Evolutionary conservation across 2,797 vertebrate genomes (phyloP).

Genomic region (Leptodon cayanensis): DNA sequence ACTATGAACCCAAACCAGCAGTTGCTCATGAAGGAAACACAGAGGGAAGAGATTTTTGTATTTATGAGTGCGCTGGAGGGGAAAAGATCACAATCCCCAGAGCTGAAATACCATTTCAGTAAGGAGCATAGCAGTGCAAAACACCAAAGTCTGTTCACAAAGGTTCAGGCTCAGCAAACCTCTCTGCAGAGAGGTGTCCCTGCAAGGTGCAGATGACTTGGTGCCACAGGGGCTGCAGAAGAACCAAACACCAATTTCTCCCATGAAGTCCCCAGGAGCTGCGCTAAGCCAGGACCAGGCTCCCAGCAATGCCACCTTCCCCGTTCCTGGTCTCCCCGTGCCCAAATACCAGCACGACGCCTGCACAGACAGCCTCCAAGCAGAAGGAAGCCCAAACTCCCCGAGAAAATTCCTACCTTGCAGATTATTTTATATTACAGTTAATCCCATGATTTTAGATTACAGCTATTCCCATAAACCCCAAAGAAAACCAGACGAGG

Average conservation of each 20-base stretch:
- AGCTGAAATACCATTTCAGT: not conserved
- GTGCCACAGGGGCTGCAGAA: rapidly evolving
- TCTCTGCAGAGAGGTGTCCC: not conserved
- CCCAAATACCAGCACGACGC: not conserved
- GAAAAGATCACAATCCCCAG: not conserved
- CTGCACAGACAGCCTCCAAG: not conserved
- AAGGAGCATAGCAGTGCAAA: not conserved
- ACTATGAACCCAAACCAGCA: rapidly evolving
- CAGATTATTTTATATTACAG: not conserved
- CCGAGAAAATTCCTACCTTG: rapidly evolving
- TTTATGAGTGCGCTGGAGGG: not conserved
- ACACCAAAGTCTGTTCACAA: not conserved
- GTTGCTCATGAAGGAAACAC: not conserved
- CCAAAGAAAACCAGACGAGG: not conserved
- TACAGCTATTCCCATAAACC: not conserved
- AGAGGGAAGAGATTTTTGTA: not conserved
- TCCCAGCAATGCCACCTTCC: not conserved
- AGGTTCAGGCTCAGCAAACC: not conserved
- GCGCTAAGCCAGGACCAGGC: not conserved
- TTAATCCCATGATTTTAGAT: not conserved
- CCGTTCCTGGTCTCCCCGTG: rapidly evolving
- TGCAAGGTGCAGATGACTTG: not conserved
- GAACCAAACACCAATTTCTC: not conserved
- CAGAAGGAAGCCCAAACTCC: not conserved
- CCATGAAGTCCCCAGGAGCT: rapidly evolving